These are phyloP conservation scores for Siphamia tubifer DNA, from an alignment of 2,113 vertebrate species.

Conservation along the genomic window DNA sequence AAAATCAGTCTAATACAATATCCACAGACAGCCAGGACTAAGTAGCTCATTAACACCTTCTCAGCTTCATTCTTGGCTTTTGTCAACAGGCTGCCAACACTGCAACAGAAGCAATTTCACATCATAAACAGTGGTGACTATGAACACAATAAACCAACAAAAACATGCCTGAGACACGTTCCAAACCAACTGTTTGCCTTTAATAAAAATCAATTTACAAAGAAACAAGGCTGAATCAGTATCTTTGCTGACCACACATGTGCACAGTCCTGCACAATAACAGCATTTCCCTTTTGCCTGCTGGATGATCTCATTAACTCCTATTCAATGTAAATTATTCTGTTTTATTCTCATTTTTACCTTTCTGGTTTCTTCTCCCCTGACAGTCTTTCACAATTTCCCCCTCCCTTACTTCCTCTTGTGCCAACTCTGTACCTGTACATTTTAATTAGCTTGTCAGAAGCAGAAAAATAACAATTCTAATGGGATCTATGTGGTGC, in stretches of 20 bases:
- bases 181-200: too few relatives aligned
- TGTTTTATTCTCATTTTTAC: constrained; percentile 34
- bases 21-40: background rate
- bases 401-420: constrained; percentile 42
- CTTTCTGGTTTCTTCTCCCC: constrained; percentile 41
- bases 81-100: constrained; percentile 15
- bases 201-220: too few relatives aligned
- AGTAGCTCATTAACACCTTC: constrained; percentile 17
- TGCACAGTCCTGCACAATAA: constrained; percentile 32
- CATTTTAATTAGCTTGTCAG: constrained; percentile 77
- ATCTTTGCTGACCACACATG: constrained; percentile 50
- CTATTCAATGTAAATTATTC: constrained; percentile 45
- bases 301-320: constrained; percentile 50
- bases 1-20: background rate
- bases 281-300: constrained; percentile 37
- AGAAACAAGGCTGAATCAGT: background rate
- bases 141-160: too few relatives aligned
- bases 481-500: constrained; percentile 42
- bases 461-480: constrained; percentile 55
- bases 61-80: background rate
- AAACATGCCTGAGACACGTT: too few relatives aligned
- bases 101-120: background rate
- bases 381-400: constrained; percentile 61
- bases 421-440: constrained; percentile 62
- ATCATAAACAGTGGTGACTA: background rate